Percentiles rank a stretch among this genome's conserved stretches.
phyloP scores from a whole-genome alignment of 2,797 vertebrate genomes.

The Pteropus rufus region DNA sequence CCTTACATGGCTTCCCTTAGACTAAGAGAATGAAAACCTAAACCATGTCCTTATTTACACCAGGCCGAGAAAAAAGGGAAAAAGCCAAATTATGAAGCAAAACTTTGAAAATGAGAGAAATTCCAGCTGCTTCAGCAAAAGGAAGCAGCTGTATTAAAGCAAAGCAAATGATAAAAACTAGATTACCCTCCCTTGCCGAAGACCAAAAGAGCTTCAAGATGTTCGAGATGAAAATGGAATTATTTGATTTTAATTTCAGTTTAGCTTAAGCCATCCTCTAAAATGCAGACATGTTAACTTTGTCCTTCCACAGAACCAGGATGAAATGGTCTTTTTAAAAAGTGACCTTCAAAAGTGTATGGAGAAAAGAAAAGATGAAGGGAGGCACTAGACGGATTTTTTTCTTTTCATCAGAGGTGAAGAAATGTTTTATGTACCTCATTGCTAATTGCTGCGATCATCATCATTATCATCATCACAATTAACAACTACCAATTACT shows the following conservation, averaged over 20 bases:
- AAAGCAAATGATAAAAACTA: conserved; percentile 61
- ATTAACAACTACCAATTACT: neutral
- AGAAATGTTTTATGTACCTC: neutral
- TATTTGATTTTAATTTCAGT: conserved; percentile 60
- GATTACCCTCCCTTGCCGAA: conserved; percentile 8
- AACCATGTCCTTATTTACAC: conserved; percentile 67
- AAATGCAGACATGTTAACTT: conserved; percentile 20
- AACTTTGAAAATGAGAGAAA: conserved; percentile 67
- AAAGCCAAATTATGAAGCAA: conserved; percentile 69
- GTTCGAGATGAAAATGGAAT: conserved; percentile 50
- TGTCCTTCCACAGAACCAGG: neutral
- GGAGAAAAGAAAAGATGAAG: neutral
- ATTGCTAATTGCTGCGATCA: neutral
- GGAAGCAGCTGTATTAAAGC: conserved; percentile 67
- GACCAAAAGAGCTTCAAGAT: conserved; percentile 62
- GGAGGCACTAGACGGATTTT: neutral
- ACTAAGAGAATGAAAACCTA: no score
- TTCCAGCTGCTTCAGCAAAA: conserved; percentile 75
- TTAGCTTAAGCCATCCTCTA: neutral
- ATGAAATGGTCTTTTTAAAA: neutral
- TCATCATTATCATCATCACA: neutral
- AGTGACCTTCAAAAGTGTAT: neutral
- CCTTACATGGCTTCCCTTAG: neutral
- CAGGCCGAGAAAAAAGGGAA: conserved; percentile 50
- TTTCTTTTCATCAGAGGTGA: neutral